Evolutionary conservation across 2,113 vertebrate species (phyloP), one percentile per base, ranked within the genome.

Genomic region (Phyllostomus hastatus): DNA sequence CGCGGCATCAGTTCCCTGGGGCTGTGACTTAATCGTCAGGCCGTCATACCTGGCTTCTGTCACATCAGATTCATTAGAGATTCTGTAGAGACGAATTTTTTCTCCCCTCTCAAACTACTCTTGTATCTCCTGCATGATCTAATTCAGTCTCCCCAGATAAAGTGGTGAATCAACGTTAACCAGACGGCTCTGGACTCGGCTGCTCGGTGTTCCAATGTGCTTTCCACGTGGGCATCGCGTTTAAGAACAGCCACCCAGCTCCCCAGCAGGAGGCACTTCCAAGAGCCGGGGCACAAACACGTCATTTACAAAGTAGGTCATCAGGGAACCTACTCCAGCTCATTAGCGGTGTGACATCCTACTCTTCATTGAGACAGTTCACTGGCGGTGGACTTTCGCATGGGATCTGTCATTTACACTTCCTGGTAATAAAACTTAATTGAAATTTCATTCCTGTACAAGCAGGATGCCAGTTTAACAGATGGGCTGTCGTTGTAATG

Each of bases 341-440:
- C 92, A 96, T 98, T 98, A 97, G 83, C 80, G 79, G 50, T 54
- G 76, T 80, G 92, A 95, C 93, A 98, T 95, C 95, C 95, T 97
- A 90, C 80, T 98, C 97, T 97, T 94, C 73, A 89, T 95, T 94
- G 95, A 87, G 92, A 96, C 96, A 97, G 92, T 95, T 98, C 96
- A 92, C 91, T 97, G 97, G 95, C 98, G 95, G 59, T 82, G 66
- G 92, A 91, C 82, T 97, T 98, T 98, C 81, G 93, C 97, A 95
- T 93, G 97, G 97, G 97, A 98, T 95, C 97, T 96, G 97, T 98
- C 98, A 97, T 96, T 98, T 97, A 97, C 83, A 93, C 89, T 97
- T 98, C 92, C 84, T 97, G 91, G 96, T 98, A 98, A 98, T 98
- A 98, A 98, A 98, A 97, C 91, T 94, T 98, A 98, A 98, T 98